Percentiles rank a stretch among this genome's conserved stretches.
These are phyloP conservation scores for Andrena marginata DNA, from an alignment of 2,888 invertebrate species.

Conservation along the genomic window DNA sequence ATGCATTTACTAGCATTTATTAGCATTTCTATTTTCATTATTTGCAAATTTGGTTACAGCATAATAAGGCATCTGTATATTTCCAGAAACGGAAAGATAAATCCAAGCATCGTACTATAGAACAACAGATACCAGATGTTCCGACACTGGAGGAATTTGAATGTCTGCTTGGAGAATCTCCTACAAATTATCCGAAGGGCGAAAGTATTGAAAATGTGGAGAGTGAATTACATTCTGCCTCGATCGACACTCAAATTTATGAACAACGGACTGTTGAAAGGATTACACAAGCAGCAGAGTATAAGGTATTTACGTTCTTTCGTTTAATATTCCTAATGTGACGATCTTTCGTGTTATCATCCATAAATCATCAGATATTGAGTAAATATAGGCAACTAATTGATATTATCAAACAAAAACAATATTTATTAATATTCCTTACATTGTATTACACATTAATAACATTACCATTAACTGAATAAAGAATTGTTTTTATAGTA, in stretches of 20 bases:
- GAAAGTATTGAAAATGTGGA: slow-evolving; percentile 84
- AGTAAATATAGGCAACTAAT: no score
- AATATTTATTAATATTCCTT: no score
- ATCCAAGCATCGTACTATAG: slow-evolving; percentile 71
- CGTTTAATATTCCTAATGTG: slow-evolving; percentile 2
- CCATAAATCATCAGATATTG: no score
- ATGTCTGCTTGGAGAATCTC: slow-evolving; percentile 82
- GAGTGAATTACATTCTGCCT: slow-evolving; percentile 83
- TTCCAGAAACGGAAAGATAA: slow-evolving; percentile 79
- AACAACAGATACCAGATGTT: slow-evolving; percentile 81
- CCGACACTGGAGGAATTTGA: slow-evolving; percentile 83
- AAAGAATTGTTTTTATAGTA: no score
- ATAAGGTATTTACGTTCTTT: slow-evolving; percentile 18
- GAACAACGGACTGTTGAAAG: slow-evolving; percentile 74
- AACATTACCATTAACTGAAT: no score
- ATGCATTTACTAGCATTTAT: neutral
- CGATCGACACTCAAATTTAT: slow-evolving; percentile 82
- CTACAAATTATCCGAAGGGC: slow-evolving; percentile 82
- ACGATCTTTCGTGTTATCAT: neutral
- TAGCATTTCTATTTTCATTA: neutral
- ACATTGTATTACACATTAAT: no score
- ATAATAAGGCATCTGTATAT: neutral
- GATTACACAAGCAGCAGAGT: slow-evolving; percentile 35
- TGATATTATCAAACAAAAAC: no score
- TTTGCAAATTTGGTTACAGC: neutral